Evolutionary conservation across 2,888 invertebrate genomes (phyloP), one percentile per base, ranked within the genome.

Genomic region (Leptopilina syphax): DNA sequence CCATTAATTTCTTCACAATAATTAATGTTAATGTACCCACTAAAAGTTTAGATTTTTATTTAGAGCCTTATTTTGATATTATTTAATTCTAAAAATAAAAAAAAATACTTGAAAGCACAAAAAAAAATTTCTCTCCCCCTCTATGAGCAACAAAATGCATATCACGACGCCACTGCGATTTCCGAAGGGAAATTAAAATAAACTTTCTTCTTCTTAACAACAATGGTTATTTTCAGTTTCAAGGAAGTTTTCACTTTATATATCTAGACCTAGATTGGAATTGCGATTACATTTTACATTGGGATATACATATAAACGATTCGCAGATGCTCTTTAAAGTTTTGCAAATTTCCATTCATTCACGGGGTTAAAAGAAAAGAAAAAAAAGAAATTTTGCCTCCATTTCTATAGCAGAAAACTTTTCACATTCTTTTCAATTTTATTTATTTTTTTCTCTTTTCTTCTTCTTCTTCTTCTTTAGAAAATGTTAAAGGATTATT

Each of bases 161-260:
- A 13, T 73, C 1, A 10, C 50, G 4, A 9, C 54, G 13, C 54
- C 57, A 34, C 34, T 73, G 24, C 1, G 7, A 65, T 54, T 57
- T 57, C n/a, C 27, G 12, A 34, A 73, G 54, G 4, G 73, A 73
- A 57, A 34, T 73, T 73, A n/a, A 73, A 73, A 57, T 73, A 13
- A 73, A 57, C 24, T 73, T 68, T 47, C 27, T n/a, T 47, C 27
- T n/a, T 68, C 34, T n/a, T 27, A n/a, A 73, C 73, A 13, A 73
- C 34, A 73, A 73, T n/a, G 27, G 73, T 34, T 73, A 73, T 54
- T 57, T 73, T 70, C 54, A 70, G 9, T 70, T 57, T 54, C 50
- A 54, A 70, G 54, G 24, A 24, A 70, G 70, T 54, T 70, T 54
- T 24, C 63, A 63, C 54, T 54, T 34, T 50, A 47, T 9, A 47